phyloP scores from a whole-genome alignment of 2,888 invertebrate genomes.

The Nomada flava region DNA sequence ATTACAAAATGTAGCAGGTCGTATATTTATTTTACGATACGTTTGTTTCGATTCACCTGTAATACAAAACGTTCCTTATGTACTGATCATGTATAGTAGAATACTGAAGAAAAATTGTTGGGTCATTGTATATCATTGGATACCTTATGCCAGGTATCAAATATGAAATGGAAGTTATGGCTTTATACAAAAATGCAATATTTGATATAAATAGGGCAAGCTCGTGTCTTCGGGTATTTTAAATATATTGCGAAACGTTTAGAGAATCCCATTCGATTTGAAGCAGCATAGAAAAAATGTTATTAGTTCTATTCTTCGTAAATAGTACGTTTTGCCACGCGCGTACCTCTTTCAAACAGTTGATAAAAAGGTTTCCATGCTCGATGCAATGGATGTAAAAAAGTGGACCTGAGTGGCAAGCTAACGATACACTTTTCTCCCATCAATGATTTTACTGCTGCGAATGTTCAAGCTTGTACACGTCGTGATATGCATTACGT shows the following conservation, averaged over 20 bases:
- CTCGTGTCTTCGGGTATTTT: constrained; percentile 16
- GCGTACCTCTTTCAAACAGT: neutral
- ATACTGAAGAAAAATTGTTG: constrained; percentile 53
- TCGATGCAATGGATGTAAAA: constrained; percentile 62
- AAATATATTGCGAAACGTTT: constrained; percentile 27
- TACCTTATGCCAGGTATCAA: constrained; percentile 61
- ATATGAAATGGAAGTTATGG: constrained; percentile 50
- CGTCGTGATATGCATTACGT: constrained; percentile 98
- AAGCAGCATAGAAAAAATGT: constrained; percentile 29
- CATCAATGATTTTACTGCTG: constrained; percentile 76
- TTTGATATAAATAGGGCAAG: constrained; percentile 34
- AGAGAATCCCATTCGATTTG: constrained; percentile 4
- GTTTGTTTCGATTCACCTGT: constrained; percentile 51
- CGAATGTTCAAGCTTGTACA: constrained; percentile 94
- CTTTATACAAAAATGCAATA: constrained; percentile 63
- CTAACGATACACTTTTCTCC: constrained; percentile 41
- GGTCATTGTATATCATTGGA: constrained; percentile 30
- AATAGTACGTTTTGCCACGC: constrained; percentile 42
- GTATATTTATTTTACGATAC: constrained; percentile 63
- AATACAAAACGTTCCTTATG: constrained; percentile 61
- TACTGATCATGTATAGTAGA: constrained; percentile 45
- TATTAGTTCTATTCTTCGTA: constrained; percentile 3
- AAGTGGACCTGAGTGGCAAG: constrained; percentile 67
- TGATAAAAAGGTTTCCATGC: constrained; percentile 22
- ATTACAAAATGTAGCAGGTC: constrained; percentile 73